Conservation (phyloP, 2,888 invertebrate genomes). For the Acronicta psi region DNA sequence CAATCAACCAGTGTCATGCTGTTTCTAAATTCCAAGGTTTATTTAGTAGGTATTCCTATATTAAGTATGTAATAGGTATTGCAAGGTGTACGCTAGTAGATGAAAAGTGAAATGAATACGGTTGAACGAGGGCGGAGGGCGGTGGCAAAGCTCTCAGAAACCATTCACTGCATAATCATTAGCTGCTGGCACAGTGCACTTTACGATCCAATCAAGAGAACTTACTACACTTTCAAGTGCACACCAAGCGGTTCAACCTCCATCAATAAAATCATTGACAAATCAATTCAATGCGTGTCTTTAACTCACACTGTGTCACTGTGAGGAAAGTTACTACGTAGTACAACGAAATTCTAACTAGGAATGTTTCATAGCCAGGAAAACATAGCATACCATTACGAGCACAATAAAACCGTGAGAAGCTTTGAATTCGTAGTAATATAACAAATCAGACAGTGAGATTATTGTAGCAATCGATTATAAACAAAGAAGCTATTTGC, state of each 20-base stretch:
- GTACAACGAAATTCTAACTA: conserved; percentile 15
- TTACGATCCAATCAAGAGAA: conserved; percentile 18
- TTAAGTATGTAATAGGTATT: conserved; percentile 12
- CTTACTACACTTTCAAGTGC: conserved; percentile 21
- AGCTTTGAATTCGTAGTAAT: conserved; percentile 32
- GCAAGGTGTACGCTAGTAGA: conserved; percentile 11
- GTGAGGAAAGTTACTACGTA: conserved; percentile 30
- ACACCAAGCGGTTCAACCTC: conserved; percentile 7
- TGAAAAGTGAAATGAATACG: conserved; percentile 29
- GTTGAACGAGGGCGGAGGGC: conserved; percentile 20
- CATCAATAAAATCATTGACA: conserved; percentile 38
- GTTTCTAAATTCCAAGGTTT: not conserved
- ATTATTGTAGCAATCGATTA: conserved; percentile 53
- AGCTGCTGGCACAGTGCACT: conserved; percentile 27
- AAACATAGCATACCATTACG: conserved; percentile 30
- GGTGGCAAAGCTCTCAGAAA: conserved; percentile 21
- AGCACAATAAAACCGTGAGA: conserved; percentile 57
- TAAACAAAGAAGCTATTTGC: conserved; percentile 44
- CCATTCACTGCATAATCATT: conserved; percentile 32
- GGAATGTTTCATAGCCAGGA: conserved; percentile 16
- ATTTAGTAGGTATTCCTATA: conserved; percentile 7
- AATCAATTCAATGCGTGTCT: conserved; percentile 40
- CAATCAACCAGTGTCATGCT: no score
- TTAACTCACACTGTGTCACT: conserved; percentile 44
- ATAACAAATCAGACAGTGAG: conserved; percentile 39